A percentile compares a stretch with the other conserved stretches of the same genome.
phyloP scores from a whole-genome alignment of 2,888 invertebrate genomes.

The Diloba caeruleocephala region DNA sequence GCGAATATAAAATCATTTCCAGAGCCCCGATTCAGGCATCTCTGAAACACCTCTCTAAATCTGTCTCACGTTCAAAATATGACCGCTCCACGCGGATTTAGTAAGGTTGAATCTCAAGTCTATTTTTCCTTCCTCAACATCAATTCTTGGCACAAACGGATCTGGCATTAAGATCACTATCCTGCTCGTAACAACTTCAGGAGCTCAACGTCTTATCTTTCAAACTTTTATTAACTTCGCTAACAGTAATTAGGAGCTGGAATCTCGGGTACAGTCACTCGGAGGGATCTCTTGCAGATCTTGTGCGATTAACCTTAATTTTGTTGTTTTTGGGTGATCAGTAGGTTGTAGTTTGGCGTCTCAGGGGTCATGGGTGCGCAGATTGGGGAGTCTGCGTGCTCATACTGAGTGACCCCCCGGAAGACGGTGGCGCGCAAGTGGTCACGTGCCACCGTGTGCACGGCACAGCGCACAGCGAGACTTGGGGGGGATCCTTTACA shows the following conservation, averaged over 20 bases:
- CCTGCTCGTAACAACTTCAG: slow-evolving; percentile 51
- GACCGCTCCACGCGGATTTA: not conserved
- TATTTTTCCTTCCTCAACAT: slow-evolving; percentile 26
- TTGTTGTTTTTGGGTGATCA: slow-evolving; percentile 8
- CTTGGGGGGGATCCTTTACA: too few species aligned
- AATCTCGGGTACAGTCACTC: slow-evolving; percentile 28
- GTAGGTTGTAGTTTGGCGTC: not conserved
- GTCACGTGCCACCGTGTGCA: too few species aligned
- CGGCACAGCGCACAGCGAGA: too few species aligned
- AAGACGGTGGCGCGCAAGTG: too few species aligned
- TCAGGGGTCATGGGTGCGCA: too few species aligned
- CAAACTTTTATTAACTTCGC: slow-evolving; percentile 62
- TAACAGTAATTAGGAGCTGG: slow-evolving; percentile 58
- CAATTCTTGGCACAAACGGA: slow-evolving; percentile 33
- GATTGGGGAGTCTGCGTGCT: too few species aligned
- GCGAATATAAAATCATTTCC: not conserved
- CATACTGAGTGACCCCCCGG: too few species aligned
- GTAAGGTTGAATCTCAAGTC: not conserved
- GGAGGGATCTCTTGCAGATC: slow-evolving; percentile 15
- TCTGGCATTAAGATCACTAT: slow-evolving; percentile 54
- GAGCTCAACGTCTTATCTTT: slow-evolving; percentile 56
- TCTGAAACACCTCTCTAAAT: not conserved
- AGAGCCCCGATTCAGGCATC: not conserved
- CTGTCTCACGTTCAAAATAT: not conserved
- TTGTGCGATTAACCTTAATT: slow-evolving; percentile 25